Percentiles rank a stretch among this genome's conserved stretches.
Evolutionary conservation across 2,113 vertebrate genomes (phyloP).

Genomic region (Cheilinus undulatus): DNA sequence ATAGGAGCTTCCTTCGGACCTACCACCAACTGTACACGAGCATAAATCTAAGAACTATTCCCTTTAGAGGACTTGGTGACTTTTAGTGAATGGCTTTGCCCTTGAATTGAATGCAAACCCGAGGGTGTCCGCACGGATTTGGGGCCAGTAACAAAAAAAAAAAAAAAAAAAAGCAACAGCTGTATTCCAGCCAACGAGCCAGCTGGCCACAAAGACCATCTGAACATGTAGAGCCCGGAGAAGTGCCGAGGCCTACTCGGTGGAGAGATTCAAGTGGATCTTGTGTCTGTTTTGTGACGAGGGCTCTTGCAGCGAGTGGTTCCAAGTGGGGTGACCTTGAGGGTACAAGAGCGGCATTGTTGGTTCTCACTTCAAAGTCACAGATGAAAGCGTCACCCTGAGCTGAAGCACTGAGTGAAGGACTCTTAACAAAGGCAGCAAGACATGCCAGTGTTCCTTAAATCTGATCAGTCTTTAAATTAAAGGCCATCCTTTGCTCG

Average conservation of each 20-base stretch:
- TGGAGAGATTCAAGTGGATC: slow-evolving; percentile 39
- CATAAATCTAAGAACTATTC: slow-evolving; percentile 11
- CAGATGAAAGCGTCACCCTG: neutral
- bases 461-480: neutral
- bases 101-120: slow-evolving; percentile 15
- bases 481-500: slow-evolving; percentile 1
- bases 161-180: slow-evolving; percentile 31
- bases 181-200: slow-evolving; percentile 20
- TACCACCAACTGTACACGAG: slow-evolving; percentile 22
- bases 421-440: neutral
- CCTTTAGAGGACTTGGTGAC: slow-evolving; percentile 19
- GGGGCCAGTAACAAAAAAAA: slow-evolving; percentile 6
- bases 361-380: slow-evolving; percentile 41
- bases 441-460: neutral
- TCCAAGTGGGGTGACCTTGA: slow-evolving; percentile 46
- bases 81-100: slow-evolving; percentile 12
- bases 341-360: slow-evolving; percentile 41
- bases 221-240: neutral
- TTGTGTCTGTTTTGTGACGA: slow-evolving; percentile 25
- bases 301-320: slow-evolving; percentile 40
- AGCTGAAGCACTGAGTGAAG: neutral
- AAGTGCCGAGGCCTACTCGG: neutral
- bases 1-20: slow-evolving; percentile 27
- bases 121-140: neutral
- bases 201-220: slow-evolving; percentile 15